Percentiles rank a stretch among this genome's conserved stretches.
Conservation (phyloP, 2,113 vertebrate genomes). For the Pterocles burchelli region DNA sequence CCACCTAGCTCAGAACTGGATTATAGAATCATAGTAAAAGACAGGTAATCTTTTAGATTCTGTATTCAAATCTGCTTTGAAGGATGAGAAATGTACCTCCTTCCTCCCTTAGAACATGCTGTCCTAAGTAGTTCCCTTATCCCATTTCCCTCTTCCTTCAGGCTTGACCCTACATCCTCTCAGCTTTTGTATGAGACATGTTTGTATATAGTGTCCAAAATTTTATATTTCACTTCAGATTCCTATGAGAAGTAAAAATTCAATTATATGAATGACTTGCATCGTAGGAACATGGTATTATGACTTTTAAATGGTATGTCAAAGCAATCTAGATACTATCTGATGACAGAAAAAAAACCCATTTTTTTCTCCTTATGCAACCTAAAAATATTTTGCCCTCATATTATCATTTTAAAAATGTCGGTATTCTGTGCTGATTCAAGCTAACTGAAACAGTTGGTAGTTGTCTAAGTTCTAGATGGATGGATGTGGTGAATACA, state of each 20-base stretch:
- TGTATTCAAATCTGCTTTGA: not conserved
- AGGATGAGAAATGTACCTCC: not conserved
- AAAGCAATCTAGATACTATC: not conserved
- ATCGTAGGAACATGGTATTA: not conserved
- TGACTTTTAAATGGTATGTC: not conserved
- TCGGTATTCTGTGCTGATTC: not conserved
- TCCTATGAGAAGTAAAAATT: not conserved
- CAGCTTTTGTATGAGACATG: not conserved
- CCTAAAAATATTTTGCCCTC: not conserved
- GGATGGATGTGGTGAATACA: not conserved
- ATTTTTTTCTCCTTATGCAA: not conserved
- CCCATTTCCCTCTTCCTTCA: not conserved
- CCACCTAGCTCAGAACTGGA: not conserved
- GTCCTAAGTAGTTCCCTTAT: not conserved
- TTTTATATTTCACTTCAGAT: not conserved
- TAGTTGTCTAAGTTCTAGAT: not conserved
- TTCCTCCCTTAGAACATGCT: not conserved
- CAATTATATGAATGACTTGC: not conserved
- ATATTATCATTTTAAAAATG: not conserved
- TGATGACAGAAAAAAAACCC: not conserved
- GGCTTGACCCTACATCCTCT: not conserved
- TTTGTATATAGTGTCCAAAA: not conserved
- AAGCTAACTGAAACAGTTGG: not conserved
- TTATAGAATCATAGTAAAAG: not conserved
- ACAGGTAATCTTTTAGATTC: not conserved